Conservation (phyloP, 2,888 invertebrate species). For the Sabellastarte sp. region DNA sequence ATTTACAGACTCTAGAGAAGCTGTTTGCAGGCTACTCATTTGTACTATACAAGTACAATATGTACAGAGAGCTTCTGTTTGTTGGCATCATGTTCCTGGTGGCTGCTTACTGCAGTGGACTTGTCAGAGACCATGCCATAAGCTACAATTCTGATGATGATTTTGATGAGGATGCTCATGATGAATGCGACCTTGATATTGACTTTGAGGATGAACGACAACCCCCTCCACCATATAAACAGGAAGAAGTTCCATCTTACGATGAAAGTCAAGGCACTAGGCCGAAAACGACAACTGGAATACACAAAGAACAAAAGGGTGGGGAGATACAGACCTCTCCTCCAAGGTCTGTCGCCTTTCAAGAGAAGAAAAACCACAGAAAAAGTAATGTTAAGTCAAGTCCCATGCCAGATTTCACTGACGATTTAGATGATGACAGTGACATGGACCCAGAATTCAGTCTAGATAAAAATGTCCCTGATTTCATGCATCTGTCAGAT, state of each 20-base stretch:
- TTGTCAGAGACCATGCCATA: slow-evolving; percentile 19
- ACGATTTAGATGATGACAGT: slow-evolving; percentile 2
- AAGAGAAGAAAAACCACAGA: no score
- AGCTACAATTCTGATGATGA: slow-evolving; percentile 2
- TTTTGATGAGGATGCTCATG: neutral
- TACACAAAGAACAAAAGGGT: neutral
- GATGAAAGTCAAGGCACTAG: no score
- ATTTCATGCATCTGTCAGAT: slow-evolving; percentile 8
- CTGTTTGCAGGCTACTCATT: slow-evolving; percentile 22
- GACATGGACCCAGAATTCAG: slow-evolving; percentile 10
- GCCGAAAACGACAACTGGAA: neutral
- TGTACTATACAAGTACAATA: slow-evolving; percentile 31
- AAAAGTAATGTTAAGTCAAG: no score
- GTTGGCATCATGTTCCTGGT: slow-evolving; percentile 23
- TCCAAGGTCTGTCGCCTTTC: no score
- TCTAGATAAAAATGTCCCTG: slow-evolving; percentile 9
- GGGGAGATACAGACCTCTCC: no score
- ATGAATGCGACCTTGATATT: neutral
- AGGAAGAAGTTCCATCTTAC: neutral
- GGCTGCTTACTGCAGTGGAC: slow-evolving; percentile 27
- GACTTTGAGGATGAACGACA: neutral
- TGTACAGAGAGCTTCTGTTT: slow-evolving; percentile 32
- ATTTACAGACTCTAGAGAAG: no score
- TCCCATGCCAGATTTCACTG: no score
- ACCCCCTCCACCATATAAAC: neutral